Base-by-base conservation (phyloP, 2,113 vertebrate species). In the Oophaga pumilio region DNA sequence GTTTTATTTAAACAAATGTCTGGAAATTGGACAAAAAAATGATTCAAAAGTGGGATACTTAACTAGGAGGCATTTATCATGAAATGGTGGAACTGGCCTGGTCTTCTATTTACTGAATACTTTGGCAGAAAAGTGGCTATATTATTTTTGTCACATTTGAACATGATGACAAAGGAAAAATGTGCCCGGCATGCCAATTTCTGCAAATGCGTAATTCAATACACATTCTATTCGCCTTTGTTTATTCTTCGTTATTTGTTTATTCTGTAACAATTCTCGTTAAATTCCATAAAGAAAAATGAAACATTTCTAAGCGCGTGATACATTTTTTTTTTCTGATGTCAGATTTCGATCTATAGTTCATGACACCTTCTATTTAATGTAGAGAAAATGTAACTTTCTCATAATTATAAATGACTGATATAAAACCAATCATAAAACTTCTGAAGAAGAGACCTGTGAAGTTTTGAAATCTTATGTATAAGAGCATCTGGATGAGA, bases 61-160 rank as follows among this genome's bases (percentile, higher is more conserved):
- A 87, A 87, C 81, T 82, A 66, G 62, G 57, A 87, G 74, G 24
- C 22, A 76, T 87, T 87, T 87, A 53, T 87, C 69, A 82, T 66
- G 52, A 87, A 82, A 87, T 71, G 66, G 78, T 69, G 74, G 77
- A 59, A 73, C 86, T 87, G 86, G 86, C 86, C 56, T 33, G 79
- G 59, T 53, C 79, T 82, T 64, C 33, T 62, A 53, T 52, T 82
- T 76, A n/a, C 22, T 62, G 83, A 82, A 82, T 76, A 66, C 53
- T 49, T 87, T 87, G 86, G 86, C 79, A 87, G n/a, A 62, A 17
- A 82, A 53, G 18, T 53, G 53, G 15, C 69, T 76, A 82, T 83
- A 87, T 82, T 74, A 87, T 87, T 87, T 83, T 82, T 87, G 86
- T 87, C 86, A 83, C 86, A 76, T 87, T 82, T 76, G 68, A 82